Conservation (phyloP, 1,140 invertebrate species). For the Halesus radiatus region DNA sequence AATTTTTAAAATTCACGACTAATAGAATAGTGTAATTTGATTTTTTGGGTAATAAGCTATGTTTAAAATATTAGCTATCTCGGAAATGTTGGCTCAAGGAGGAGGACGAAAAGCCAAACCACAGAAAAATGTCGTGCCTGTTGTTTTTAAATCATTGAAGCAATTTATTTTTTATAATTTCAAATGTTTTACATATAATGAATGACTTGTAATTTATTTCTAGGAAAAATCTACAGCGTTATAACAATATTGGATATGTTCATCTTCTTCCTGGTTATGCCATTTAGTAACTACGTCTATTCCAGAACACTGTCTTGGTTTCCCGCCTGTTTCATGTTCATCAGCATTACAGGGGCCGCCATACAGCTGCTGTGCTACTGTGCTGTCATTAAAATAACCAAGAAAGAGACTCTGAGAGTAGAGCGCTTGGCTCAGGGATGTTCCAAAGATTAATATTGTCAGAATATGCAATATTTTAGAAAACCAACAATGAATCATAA, state of each 20-base stretch:
- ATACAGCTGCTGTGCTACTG: background rate
- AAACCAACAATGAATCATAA: too few relatives aligned
- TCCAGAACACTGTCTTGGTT: slow-evolving; percentile 8
- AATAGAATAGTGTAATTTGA: too few relatives aligned
- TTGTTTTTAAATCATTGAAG: too few relatives aligned
- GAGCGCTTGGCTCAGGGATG: background rate
- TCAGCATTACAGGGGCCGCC: background rate
- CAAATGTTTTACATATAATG: too few relatives aligned
- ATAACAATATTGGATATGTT: slow-evolving; percentile 33
- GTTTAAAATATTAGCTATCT: background rate
- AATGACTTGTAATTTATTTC: background rate
- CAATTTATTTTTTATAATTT: too few relatives aligned
- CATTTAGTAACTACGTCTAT: slow-evolving; percentile 20
- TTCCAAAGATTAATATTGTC: background rate
- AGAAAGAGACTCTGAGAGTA: background rate
- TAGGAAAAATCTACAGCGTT: slow-evolving; percentile 33
- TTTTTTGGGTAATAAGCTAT: background rate
- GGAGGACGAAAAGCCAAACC: too few relatives aligned
- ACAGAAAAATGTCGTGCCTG: too few relatives aligned
- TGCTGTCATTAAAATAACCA: slow-evolving; percentile 5
- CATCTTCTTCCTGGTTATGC: background rate
- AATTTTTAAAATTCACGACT: too few relatives aligned
- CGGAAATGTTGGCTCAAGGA: background rate
- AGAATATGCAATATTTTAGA: background rate
- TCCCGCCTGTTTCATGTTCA: slow-evolving; percentile 24